These are phyloP conservation scores for Aphis gossypii DNA, from an alignment of 1,140 invertebrate genomes.

Conservation along the genomic window DNA sequence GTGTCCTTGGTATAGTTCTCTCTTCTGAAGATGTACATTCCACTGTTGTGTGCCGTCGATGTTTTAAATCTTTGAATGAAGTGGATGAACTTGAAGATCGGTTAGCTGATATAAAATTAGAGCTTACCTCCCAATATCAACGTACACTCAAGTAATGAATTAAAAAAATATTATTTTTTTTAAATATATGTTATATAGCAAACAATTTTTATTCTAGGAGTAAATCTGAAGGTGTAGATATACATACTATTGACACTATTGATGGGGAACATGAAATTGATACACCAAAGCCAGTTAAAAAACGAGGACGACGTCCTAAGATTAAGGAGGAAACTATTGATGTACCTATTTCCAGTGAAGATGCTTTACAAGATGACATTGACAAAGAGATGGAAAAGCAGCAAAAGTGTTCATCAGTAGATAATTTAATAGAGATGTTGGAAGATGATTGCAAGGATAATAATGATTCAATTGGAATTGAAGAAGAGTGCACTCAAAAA, in stretches of 20 bases:
- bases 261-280: conserved; percentile 24
- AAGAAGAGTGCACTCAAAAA: conserved; percentile 60
- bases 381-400: conserved; percentile 24
- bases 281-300: conserved; percentile 45
- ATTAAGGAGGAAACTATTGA: conserved; percentile 52
- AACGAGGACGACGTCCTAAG: conserved; percentile 14
- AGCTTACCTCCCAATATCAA: conserved; percentile 65
- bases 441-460: conserved; percentile 53
- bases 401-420: conserved; percentile 60
- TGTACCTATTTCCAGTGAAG: conserved; percentile 55
- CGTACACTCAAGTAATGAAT: conserved; percentile 64
- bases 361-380: conserved; percentile 62
- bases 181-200: background rate
- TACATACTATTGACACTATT: conserved; percentile 45
- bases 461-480: conserved; percentile 59
- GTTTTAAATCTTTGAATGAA: conserved; percentile 71
- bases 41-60: conserved; percentile 71
- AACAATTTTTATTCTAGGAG: conserved; percentile 16
- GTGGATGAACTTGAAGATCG: conserved; percentile 69
- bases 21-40: conserved; percentile 67
- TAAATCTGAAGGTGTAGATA: conserved; percentile 51
- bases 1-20: conserved; percentile 67
- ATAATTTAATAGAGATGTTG: conserved; percentile 59
- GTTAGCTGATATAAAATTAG: conserved; percentile 66
- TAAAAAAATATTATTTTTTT: background rate